phyloP scores from a whole-genome alignment of 92 coral and sea anemone genomes.

The Phenganax subtilis region DNA sequence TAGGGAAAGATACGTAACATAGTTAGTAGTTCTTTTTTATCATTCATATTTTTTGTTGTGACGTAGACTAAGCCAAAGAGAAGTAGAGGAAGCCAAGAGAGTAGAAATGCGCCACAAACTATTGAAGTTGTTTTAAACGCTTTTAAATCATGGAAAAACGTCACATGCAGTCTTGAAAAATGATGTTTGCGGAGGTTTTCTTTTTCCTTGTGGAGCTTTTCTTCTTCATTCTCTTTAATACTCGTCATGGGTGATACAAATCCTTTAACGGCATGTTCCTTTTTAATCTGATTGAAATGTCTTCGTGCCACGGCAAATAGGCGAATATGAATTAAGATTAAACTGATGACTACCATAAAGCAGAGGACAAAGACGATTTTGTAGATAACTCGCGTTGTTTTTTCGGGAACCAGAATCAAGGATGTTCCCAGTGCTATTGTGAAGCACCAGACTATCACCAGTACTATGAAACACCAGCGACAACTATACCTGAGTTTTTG shows the following conservation, averaged over 20 bases:
- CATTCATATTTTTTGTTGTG: background rate
- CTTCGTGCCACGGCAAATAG: conserved; percentile 16
- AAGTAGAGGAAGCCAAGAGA: conserved; percentile 35
- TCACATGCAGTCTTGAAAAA: background rate
- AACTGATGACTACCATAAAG: conserved; percentile 8
- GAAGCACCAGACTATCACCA: conserved; percentile 23
- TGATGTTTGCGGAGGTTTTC: background rate
- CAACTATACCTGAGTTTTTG: conserved; percentile 11
- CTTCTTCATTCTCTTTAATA: background rate
- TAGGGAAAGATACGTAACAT: conserved; percentile 19
- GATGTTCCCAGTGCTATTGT: conserved; percentile 1
- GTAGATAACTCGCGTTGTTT: background rate
- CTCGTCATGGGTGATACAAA: background rate
- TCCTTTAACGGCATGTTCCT: conserved; percentile 21
- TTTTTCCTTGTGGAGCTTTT: background rate
- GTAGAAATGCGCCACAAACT: conserved; percentile 37
- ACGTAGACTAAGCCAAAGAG: conserved; percentile 16
- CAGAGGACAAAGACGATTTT: conserved; percentile 10
- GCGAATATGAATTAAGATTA: conserved; percentile 22
- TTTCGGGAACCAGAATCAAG: background rate
- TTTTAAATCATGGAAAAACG: conserved; percentile 3
- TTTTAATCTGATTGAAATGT: conserved; percentile 23
- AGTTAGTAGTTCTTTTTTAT: background rate
- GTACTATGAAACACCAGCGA: conserved; percentile 8
- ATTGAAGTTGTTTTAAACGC: conserved; percentile 32